Evolutionary conservation across 1,140 invertebrate genomes (phyloP), one percentile per base, ranked within the genome.

Genomic region (Leucophenga varia): DNA sequence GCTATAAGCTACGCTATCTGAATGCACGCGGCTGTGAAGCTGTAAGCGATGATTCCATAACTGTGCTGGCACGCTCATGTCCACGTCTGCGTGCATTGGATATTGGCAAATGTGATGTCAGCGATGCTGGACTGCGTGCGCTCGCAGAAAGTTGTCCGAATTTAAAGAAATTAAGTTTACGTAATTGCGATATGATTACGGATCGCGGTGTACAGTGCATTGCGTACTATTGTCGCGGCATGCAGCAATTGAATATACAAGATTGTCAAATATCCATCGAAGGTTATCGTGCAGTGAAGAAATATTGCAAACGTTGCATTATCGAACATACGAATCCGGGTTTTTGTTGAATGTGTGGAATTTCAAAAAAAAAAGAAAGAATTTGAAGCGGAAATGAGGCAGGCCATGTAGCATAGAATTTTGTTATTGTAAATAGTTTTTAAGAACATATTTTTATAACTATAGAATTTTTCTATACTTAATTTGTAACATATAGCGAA

Each of bases 311-410:
- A 60, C 77, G 89, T 54, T 95, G 92, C 75, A 87, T 95, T 43
- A 95, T 95, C 55, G 92, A 95, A 74, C 92, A 96, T 64, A 95
- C 91, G 1, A 95, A 96, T 78, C 92, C 92, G 35, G 91, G 90
- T 18, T 93, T 96, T 75, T 93, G 85, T 76, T 91, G 43, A 64
- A 16, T 3, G n/a, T n/a, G n/a, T n/a, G n/a, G n/a, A n/a, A n/a
- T n/a, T n/a, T n/a, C n/a, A n/a, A n/a, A n/a, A n/a, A n/a, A n/a
- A n/a, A 19, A 9, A 35, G 19, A 17, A 35, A 22, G 16, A n/a
- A n/a, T n/a, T 35, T 39, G 46, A 67, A 63, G 56, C 63, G 22
- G 5, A 6, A 67, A 58, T 59, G 63, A 67, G 63, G 63, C 63
- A 67, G 59, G 63, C 63, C 63, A 67, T 67, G 25, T n/a, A n/a